Base-by-base conservation (phyloP, 2,113 vertebrate species). In the Podilymbus podiceps region DNA sequence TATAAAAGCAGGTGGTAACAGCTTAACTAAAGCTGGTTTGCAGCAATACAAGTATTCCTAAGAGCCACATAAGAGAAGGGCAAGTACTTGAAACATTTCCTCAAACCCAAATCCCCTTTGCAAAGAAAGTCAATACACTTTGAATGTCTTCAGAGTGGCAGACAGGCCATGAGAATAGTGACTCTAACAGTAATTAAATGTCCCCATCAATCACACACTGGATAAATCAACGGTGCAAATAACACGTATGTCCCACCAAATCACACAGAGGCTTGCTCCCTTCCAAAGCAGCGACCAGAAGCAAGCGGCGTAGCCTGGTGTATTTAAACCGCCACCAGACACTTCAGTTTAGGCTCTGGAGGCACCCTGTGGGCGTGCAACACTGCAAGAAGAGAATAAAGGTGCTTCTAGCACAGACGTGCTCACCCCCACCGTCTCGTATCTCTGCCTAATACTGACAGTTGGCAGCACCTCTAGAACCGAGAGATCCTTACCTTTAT, bases 1-100 rank as follows among this genome's bases (percentile, higher is more conserved):
- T 95, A 98, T 96, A 98, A 97, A 97, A 97, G 95, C 97, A 97
- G 97, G 97, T 95, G 97, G 97, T 97, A 98, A 97, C 97, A 97
- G 97, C 97, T 97, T 97, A 96, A 97, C 96, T 91, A 97, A 97
- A 88, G 97, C 96, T 73, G 67, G 97, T 97, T 97, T 96, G 94
- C 95, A 80, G 92, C 28, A 89, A 94, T 50, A 85, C 96, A 95
- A 40, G 76, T 97, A 97, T 98, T 98, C 98, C 98, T 98, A 92
- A 88, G 97, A 98, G 97, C 97, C 94, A 88, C 93, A 96, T 97
- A 97, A 97, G 95, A 95, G 96, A 95, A 92, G 95, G 97, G 92
- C 95, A 96, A 96, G 95, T 50, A 53, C 92, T 96, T 24, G 85
- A 96, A 97, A 92, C 93, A 95, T 95, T 94, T 92, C 87, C 94